Base-by-base conservation (phyloP, 2,888 invertebrate species). In the Apomyelois bistriatella region DNA sequence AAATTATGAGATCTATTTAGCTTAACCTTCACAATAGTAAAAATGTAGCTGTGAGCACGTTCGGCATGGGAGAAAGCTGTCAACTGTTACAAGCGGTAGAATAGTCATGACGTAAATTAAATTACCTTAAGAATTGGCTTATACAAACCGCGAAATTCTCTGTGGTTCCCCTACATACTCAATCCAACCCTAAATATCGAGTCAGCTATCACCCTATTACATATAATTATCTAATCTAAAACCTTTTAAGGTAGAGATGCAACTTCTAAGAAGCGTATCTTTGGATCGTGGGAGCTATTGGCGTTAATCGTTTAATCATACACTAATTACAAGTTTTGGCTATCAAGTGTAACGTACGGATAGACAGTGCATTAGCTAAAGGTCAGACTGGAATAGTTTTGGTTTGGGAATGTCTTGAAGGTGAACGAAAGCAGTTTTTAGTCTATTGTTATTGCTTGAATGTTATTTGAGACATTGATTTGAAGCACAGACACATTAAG, bases 161-260 rank as follows among this genome's bases (percentile, higher is more conserved):
- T 30, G 8, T 73, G 62, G 57, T 15, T 46, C 7, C 32, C 13
- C 28, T 13, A 9, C 43, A 12, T 13, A 46, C 22, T 60, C 57
- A 64, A 68, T 54, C 22, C 38, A 53, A 35, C 49, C 55, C 53
- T 42, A 70, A 68, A 70, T 61, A 58, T 63, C 68, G 63, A 67
- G 63, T 49, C 28, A 70, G 70, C 76, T 79, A 80, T 79, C 82
- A 76, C 75, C 76, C 72, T 73, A 72, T 80, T 82, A 80, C 81
- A 66, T 85, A 76, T 89, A 89, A 90, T 90, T 89, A 89, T 85
- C 83, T 80, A 85, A 86, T 89, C 89, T 73, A 85, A 88, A 90
- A 90, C 88, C 89, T 90, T 89, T 90, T 90, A 90, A 46, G 30
- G 74, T 66, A 72, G 68, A 76, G 72, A 68, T 80, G 78, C 81